phyloP scores from a whole-genome alignment of 2,888 invertebrate species.

The Zeuzera pyrina region DNA sequence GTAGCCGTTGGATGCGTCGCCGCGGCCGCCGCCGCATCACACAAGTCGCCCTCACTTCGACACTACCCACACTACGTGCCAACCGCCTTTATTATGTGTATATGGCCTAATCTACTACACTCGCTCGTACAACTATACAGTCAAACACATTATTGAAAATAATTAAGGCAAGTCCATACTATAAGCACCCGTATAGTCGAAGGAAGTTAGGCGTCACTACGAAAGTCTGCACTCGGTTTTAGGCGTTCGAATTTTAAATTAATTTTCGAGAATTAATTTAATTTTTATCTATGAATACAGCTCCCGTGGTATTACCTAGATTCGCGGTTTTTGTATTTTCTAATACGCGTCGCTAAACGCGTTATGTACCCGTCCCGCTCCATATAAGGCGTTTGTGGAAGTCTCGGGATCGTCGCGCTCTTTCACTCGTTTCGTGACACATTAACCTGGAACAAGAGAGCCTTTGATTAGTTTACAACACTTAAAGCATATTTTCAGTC shows the following conservation, averaged over 20 bases:
- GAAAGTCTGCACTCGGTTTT: conserved; percentile 27
- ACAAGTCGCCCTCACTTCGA: conserved; percentile 28
- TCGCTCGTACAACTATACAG: conserved; percentile 23
- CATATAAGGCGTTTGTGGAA: conserved; percentile 57
- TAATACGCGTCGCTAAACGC: conserved; percentile 53
- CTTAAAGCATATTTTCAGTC: no score
- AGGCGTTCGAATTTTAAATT: conserved; percentile 25
- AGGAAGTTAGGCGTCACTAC: conserved; percentile 17
- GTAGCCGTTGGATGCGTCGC: conserved; percentile 30
- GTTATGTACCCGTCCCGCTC: conserved; percentile 57
- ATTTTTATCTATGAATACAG: conserved; percentile 18
- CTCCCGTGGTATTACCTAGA: conserved; percentile 51
- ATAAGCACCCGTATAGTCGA: conserved; percentile 30
- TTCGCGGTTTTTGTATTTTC: conserved; percentile 45
- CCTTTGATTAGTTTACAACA: conserved; percentile 31
- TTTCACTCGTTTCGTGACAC: conserved; percentile 37
- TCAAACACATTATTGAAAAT: conserved; percentile 27
- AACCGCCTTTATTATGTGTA: conserved; percentile 24
- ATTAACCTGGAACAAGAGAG: conserved; percentile 54
- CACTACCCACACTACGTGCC: conserved; percentile 31
- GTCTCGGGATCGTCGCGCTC: conserved; percentile 37
- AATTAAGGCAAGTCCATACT: conserved; percentile 41
- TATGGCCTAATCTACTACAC: conserved; percentile 21
- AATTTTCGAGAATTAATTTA: conserved; percentile 18
- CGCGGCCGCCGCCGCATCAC: conserved; percentile 57